Base-by-base conservation (phyloP, 2,888 invertebrate species). In the Pterobdella sp. region DNA sequence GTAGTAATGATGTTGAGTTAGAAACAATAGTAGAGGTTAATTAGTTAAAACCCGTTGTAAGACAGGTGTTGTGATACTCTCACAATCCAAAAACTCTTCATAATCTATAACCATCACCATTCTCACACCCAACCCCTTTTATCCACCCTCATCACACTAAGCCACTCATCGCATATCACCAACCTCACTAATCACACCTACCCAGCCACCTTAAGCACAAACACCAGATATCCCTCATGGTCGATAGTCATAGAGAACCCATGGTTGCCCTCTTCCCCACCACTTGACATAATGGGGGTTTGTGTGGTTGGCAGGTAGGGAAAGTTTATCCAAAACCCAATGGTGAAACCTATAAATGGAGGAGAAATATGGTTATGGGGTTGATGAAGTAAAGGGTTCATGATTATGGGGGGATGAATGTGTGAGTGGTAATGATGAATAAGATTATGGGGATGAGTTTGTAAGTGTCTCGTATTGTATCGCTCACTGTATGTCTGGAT, bases 301-400 rank as follows among this genome's bases (percentile, higher is more conserved):
- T 80, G 78, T 7, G 77, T 76, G 31, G 76, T 72, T 26, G 78
- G 37, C 0, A 78, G 77, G n/a, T 76, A 71, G 26, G 78, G 78
- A 72, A 83, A 81, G 73, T 80, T 79, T n/a, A 82, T 42, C 82
- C 82, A 83, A 75, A 82, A 76, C 1, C 79, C 79, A 26, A 83
- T 72, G 1, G 81, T 82, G 75, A 82, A 82, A 0, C 83, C 83
- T 83, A 73, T 1, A 76, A 26, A 35, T 10, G 37, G 35, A 36
- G 29, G 1, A 66, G 31, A 34, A n/a, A 2, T 7, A 14, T 42
- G 22, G 49, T 42, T 42, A 22, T 22, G 49, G 22, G 49, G 49
- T 42, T 42, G 49, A 22, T 14, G 22, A 14, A 42, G 49, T n/a
- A n/a, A n/a, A n/a, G n/a, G n/a, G n/a, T n/a, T n/a, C n/a, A n/a